Percentiles rank a stretch among this genome's conserved stretches.
These are phyloP conservation scores for Melanargia galathea DNA, from an alignment of 2,888 invertebrate species.

Conservation along the genomic window DNA sequence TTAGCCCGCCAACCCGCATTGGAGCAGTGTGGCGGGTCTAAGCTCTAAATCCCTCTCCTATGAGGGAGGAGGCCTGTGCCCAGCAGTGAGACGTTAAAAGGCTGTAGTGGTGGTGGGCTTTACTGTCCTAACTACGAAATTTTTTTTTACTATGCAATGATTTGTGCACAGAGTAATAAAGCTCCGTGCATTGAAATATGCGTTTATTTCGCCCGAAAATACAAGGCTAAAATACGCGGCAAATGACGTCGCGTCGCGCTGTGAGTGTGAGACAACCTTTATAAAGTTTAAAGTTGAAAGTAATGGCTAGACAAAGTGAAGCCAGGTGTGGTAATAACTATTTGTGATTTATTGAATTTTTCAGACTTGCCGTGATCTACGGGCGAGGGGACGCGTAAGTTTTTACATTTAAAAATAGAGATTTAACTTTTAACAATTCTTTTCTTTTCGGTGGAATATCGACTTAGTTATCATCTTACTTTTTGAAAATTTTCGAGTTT, in stretches of 20 bases:
- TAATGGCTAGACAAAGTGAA: slow-evolving; percentile 17
- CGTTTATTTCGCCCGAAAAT: too few relatives aligned
- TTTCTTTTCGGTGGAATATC: background rate
- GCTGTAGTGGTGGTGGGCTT: too few relatives aligned
- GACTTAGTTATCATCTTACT: background rate
- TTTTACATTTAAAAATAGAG: slow-evolving; percentile 1
- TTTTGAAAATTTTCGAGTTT: background rate
- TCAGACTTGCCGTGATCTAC: slow-evolving; percentile 12
- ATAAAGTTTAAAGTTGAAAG: background rate
- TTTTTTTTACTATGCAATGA: too few relatives aligned
- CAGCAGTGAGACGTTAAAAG: too few relatives aligned
- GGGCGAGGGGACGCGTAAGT: background rate
- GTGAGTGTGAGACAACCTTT: background rate
- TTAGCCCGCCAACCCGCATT: too few relatives aligned
- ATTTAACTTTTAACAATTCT: background rate
- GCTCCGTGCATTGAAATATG: too few relatives aligned
- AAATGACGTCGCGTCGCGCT: background rate
- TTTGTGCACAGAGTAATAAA: too few relatives aligned
- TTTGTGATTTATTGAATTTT: slow-evolving; percentile 21
- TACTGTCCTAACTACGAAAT: too few relatives aligned
- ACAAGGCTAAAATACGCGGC: too few relatives aligned
- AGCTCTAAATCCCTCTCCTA: too few relatives aligned
- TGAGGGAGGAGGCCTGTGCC: too few relatives aligned
- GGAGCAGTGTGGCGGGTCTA: too few relatives aligned
- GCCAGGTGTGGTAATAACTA: slow-evolving; percentile 13